Base-by-base conservation (phyloP, 2,797 vertebrate genomes). In the Cynopterus sphinx region DNA sequence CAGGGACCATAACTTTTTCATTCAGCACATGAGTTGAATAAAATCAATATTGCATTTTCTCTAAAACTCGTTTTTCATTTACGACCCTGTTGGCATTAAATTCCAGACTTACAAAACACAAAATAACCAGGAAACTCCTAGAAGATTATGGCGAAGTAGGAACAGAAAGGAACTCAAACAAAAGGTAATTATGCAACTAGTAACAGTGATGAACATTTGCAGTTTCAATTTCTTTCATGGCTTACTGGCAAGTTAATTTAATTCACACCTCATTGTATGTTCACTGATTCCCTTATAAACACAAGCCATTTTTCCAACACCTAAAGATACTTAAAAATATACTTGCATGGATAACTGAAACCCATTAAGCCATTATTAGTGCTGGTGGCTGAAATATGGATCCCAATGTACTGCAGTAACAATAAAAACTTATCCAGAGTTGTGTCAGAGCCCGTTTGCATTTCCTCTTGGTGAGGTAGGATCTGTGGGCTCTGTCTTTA, bases 41-140 rank as follows among this genome's bases (percentile, higher is more conserved):
- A 96, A 90, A 85, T 93, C 13, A 94, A 81, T 55, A 90, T 6
- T 43, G 15, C 39, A 61, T 92, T 94, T 96, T 88, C 67, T 85
- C 67, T 89, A 43, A 82, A 67, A 53, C 78, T 78, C 82, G 17
- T 33, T 96, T 91, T 95, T 95, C 55, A 96, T 61, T 88, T 90
- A 83, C 11, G 94, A 88, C 7, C 71, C 94, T 81, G 74, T 84
- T 88, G 46, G 61, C 43, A 94, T 36, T 68, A 90, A 77, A 97
- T 87, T 59, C 21, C 55, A 81, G 61, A 94, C 89, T 93, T 84
- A 75, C 24, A 78, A 88, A 96, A 96, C 65, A 96, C 21, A 46
- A 82, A 79, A 90, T 88, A 97, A 93, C 73, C 65, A 94, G 81
- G 92, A 94, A 88, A 90, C 36, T 65, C 55, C 59, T 36, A 53